phyloP scores from a whole-genome alignment of 2,888 invertebrate genomes.

The Sarcophaga rosellei region DNA sequence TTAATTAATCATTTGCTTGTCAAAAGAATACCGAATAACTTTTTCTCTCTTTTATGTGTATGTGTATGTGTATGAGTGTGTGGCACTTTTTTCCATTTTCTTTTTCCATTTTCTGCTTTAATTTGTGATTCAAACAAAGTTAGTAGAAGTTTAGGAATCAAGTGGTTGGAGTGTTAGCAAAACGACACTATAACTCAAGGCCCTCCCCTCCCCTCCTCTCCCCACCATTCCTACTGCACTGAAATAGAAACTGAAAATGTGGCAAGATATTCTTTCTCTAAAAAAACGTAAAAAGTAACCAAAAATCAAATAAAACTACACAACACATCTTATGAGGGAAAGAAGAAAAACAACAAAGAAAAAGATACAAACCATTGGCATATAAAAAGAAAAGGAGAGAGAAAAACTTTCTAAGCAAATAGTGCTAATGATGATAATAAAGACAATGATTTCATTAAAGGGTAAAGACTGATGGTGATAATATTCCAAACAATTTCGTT shows the following conservation, averaged over 20 bases:
- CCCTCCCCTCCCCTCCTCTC: too few species aligned
- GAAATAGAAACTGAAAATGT: too few species aligned
- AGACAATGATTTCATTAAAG: slow-evolving; percentile 7
- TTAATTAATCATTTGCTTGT: slow-evolving; percentile 66
- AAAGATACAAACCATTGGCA: neutral
- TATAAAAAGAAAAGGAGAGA: slow-evolving; percentile 23
- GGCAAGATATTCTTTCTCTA: neutral
- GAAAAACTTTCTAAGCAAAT: slow-evolving; percentile 11
- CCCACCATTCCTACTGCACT: too few species aligned
- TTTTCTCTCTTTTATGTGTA: slow-evolving; percentile 1
- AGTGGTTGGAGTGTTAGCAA: neutral
- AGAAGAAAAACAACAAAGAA: neutral
- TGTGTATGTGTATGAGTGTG: slow-evolving; percentile 4
- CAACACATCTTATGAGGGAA: neutral
- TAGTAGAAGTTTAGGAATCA: neutral
- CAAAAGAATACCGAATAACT: slow-evolving; percentile 41
- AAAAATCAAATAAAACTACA: slow-evolving; percentile 30
- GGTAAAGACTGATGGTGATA: neutral
- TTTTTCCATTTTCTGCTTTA: neutral
- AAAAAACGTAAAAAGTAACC: slow-evolving; percentile 12
- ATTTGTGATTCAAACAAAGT: slow-evolving; percentile 7
- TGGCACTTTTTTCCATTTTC: neutral
- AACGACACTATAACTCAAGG: slow-evolving; percentile 10
- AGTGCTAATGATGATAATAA: slow-evolving; percentile 25
- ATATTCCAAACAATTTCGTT: neutral